Evolutionary conservation across 2,888 invertebrate species (phyloP), one percentile per base, ranked within the genome.

Genomic region (Lumbricus terrestris): DNA sequence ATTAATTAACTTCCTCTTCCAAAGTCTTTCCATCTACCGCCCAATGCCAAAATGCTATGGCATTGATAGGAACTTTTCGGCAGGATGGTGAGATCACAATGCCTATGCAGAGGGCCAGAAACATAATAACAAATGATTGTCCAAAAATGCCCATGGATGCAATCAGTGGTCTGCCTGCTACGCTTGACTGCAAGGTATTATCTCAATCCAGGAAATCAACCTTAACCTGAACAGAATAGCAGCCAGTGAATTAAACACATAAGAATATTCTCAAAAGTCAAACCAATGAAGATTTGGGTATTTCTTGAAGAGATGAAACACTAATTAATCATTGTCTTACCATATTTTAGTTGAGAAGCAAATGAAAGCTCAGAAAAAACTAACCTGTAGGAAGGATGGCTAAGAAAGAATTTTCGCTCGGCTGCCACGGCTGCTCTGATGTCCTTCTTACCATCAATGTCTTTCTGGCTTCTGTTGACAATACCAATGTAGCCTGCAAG

Each of bases 401-500:
- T 89, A 54, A 91, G 88, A 90, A 93, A 93, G 90, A 92, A 93
- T 42, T 91, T 90, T 34, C 92, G 88, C 85, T 93, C 93, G 4
- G 90, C 89, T 2, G 89, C 92, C 82, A 93, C 47, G 18, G 93
- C 93, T 37, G 91, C 91, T 38, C 90, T 89, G 89, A 93, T 93
- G 89, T 92, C 91, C 85, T 93, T 93, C 40, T 90, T 88, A 6
- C 91, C 91, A 29, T 93, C 93, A 83, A 93, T 93, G 88, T 93
- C 93, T 37, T 90, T 90, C 91, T 93, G 93, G 89, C 92, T 92
- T 33, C 93, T 89, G 91, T 93, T 93, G 33, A 93, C 92, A 34
- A 93, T 91, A 33, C 92, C 93, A 47, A 93, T 82, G 90, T 93
- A 93, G 90, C 93, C 93, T 91, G n/a, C n/a, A 69, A 69, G 16